phyloP scores from a whole-genome alignment of 2,797 vertebrate genomes.

The Danio albolineatus region DNA sequence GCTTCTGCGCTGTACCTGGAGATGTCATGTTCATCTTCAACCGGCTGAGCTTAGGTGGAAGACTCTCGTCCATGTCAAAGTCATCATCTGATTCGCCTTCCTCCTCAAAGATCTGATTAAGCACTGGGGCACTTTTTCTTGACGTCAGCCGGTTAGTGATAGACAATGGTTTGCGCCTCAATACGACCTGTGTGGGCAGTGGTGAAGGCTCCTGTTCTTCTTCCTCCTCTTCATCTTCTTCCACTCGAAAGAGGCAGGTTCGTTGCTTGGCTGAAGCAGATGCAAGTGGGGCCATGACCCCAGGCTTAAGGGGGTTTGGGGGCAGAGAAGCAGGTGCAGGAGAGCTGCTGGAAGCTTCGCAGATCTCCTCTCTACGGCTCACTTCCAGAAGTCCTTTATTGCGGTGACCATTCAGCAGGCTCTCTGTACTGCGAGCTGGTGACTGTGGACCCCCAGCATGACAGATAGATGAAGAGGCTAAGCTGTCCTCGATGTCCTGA shows the following conservation, averaged over 20 bases:
- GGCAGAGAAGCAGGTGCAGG: slow-evolving; percentile 70
- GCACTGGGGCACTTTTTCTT: slow-evolving; percentile 93
- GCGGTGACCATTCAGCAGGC: slow-evolving; percentile 91
- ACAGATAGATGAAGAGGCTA: slow-evolving; percentile 91
- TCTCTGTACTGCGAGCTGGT: slow-evolving; percentile 89
- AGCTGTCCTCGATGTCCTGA: slow-evolving; percentile 95
- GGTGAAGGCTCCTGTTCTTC: slow-evolving; percentile 89
- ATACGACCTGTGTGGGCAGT: slow-evolving; percentile 87
- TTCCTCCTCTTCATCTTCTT: slow-evolving; percentile 96
- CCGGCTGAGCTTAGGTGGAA: slow-evolving; percentile 94
- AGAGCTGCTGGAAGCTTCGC: slow-evolving; percentile 68
- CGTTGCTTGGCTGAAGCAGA: slow-evolving; percentile 77
- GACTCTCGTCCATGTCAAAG: slow-evolving; percentile 93
- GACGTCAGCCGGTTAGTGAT: slow-evolving; percentile 97
- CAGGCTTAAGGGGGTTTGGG: slow-evolving; percentile 69
- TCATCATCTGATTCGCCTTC: slow-evolving; percentile 97
- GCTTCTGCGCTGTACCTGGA: slow-evolving; percentile 89
- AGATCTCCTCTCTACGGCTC: slow-evolving; percentile 84
- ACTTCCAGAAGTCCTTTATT: slow-evolving; percentile 87
- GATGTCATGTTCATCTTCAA: slow-evolving; percentile 95
- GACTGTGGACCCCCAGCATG: slow-evolving; percentile 88
- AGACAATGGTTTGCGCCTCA: slow-evolving; percentile 90
- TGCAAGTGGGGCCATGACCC: slow-evolving; percentile 42
- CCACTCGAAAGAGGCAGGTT: slow-evolving; percentile 92
- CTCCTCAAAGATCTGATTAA: slow-evolving; percentile 98